A percentile compares a stretch with the other conserved stretches of the same genome.
These are phyloP conservation scores for Hesperophylax magnus DNA, from an alignment of 1,140 invertebrate genomes.

Conservation along the genomic window DNA sequence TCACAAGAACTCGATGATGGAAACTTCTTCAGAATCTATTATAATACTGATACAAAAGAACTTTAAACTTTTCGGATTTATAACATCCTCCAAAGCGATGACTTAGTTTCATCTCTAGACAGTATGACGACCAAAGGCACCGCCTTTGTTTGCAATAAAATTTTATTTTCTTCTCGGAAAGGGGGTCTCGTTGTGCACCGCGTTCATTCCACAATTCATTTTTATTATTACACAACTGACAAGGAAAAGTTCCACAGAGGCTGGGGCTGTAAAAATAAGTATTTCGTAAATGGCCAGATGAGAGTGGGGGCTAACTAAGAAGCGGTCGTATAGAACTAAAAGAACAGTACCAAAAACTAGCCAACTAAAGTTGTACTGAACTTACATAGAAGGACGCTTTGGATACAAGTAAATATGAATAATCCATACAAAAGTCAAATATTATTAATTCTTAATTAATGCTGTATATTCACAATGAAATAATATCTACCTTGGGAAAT, in stretches of 20 bases:
- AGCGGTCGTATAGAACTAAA: too few relatives aligned
- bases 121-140: neutral
- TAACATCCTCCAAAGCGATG: neutral
- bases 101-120: neutral
- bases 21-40: neutral
- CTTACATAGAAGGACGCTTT: too few relatives aligned
- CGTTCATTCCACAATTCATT: constrained; percentile 10
- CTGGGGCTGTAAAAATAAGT: constrained; percentile 2
- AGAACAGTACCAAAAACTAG: too few relatives aligned
- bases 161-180: constrained; percentile 22
- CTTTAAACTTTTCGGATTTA: neutral
- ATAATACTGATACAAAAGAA: neutral
- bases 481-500: too few relatives aligned
- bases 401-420: too few relatives aligned
- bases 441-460: too few relatives aligned
- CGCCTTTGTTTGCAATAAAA: constrained; percentile 32
- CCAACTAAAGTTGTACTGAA: too few relatives aligned
- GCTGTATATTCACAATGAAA: too few relatives aligned
- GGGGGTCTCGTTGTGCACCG: neutral
- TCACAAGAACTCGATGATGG: too few relatives aligned
- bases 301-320: neutral
- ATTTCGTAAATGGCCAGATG: constrained; percentile 6
- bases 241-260: neutral
- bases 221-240: neutral
- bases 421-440: too few relatives aligned